These are phyloP conservation scores for Aphelinus atriplicis DNA, from an alignment of 1,140 invertebrate species.

Conservation along the genomic window DNA sequence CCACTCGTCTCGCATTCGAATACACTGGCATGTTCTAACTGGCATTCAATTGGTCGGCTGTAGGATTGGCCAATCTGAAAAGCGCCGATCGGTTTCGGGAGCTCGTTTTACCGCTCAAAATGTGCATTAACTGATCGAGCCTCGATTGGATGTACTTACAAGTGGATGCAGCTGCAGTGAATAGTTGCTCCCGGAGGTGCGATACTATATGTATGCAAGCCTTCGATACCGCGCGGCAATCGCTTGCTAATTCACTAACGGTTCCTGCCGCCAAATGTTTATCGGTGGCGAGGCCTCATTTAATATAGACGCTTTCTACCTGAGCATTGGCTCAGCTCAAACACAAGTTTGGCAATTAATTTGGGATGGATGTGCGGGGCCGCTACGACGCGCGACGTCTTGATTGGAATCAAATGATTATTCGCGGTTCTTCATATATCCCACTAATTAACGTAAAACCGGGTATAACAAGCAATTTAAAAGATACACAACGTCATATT, in stretches of 20 bases:
- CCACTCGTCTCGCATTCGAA: too few species aligned
- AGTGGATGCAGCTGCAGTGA: conserved; percentile 4
- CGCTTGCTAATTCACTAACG: conserved; percentile 12
- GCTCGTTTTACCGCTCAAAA: not conserved
- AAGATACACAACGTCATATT: too few species aligned
- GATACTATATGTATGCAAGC: conserved; percentile 6
- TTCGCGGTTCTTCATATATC: too few species aligned
- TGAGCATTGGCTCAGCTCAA: too few species aligned
- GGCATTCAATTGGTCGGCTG: not conserved
- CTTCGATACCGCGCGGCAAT: not conserved
- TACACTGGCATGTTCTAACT: not conserved
- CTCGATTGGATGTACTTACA: conserved; percentile 25
- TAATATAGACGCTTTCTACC: not conserved
- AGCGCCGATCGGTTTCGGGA: not conserved
- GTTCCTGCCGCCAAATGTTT: not conserved
- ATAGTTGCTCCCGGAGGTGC: conserved; percentile 13
- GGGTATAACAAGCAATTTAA: too few species aligned
- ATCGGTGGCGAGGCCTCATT: not conserved
- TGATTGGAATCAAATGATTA: too few species aligned
- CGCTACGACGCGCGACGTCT: too few species aligned
- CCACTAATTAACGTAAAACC: too few species aligned
- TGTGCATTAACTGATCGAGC: conserved; percentile 21
- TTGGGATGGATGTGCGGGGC: not conserved
- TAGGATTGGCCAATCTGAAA: conserved; percentile 5
- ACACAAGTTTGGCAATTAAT: too few species aligned